Percentiles rank a stretch among this genome's conserved stretches.
Conservation (phyloP, 1,140 invertebrate genomes). For the Laodelphax striatellus region DNA sequence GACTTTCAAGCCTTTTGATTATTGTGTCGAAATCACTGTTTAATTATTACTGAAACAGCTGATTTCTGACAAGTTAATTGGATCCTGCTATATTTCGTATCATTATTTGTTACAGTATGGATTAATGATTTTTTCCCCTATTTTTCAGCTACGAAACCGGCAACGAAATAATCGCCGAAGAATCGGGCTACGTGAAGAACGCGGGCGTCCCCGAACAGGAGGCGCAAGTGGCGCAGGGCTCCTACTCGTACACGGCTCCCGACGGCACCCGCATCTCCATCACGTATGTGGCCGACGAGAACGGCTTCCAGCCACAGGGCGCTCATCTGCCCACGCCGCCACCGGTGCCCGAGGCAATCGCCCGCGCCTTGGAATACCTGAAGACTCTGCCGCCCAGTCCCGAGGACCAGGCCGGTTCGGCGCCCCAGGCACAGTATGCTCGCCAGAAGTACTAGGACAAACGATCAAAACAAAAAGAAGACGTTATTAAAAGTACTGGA, state of each 20-base stretch:
- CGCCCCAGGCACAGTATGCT: background rate
- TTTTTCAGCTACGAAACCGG: constrained; percentile 46
- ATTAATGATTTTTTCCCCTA: background rate
- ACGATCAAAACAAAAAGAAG: no score
- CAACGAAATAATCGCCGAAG: constrained; percentile 54
- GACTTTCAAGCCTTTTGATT: no score
- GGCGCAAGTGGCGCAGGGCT: constrained; percentile 48
- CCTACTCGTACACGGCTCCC: constrained; percentile 53
- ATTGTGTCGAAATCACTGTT: no score
- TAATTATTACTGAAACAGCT: no score
- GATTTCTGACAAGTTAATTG: no score
- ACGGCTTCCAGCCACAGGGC: constrained; percentile 44
- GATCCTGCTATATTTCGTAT: no score
- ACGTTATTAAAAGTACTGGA: no score
- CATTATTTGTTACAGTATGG: no score
- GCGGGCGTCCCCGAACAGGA: constrained; percentile 37
- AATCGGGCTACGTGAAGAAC: constrained; percentile 55
- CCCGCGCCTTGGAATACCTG: constrained; percentile 56
- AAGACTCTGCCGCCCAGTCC: constrained; percentile 30
- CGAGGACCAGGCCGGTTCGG: constrained; percentile 11
- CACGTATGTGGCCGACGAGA: constrained; percentile 63
- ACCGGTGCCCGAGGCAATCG: constrained; percentile 56
- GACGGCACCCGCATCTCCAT: constrained; percentile 56
- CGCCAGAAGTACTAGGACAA: no score
- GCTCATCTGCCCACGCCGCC: constrained; percentile 53